phyloP scores from a whole-genome alignment of 2,888 invertebrate species.

The Phania funesta region DNA sequence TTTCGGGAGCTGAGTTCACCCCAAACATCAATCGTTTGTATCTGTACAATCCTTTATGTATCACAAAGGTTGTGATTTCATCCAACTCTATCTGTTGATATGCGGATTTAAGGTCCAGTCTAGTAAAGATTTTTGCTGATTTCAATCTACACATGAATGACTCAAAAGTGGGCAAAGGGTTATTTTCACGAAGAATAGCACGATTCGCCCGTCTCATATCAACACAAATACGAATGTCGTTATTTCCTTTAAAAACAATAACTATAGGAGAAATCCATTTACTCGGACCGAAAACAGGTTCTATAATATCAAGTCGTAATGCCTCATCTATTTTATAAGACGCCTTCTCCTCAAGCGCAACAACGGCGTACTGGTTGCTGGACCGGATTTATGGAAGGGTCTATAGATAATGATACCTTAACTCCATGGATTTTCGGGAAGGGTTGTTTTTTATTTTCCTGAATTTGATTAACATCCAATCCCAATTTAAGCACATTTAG shows the following conservation, averaged over 20 bases:
- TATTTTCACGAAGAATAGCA: conserved; percentile 46
- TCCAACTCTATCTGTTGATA: conserved; percentile 71
- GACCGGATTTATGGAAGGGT: conserved; percentile 68
- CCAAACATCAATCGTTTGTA: conserved; percentile 77
- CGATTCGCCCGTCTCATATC: conserved; percentile 47
- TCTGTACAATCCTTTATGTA: conserved; percentile 67
- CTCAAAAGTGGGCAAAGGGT: conserved; percentile 71
- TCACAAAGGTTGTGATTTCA: conserved; percentile 61
- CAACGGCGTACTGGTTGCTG: conserved; percentile 71
- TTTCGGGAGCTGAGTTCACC: conserved; percentile 72
- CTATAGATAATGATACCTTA: conserved; percentile 46
- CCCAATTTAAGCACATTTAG: conserved; percentile 62
- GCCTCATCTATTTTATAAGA: conserved; percentile 65
- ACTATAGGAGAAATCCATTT: conserved; percentile 73
- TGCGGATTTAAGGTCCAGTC: conserved; percentile 73
- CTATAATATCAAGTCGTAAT: conserved; percentile 59
- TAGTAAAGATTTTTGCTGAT: conserved; percentile 69
- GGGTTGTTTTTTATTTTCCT: conserved; percentile 26
- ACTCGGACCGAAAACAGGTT: conserved; percentile 54
- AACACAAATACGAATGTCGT: conserved; percentile 42
- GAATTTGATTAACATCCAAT: conserved; percentile 30
- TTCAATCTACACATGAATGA: conserved; percentile 68
- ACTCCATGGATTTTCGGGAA: conserved; percentile 72
- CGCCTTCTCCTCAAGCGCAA: conserved; percentile 69
- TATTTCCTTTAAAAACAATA: conserved; percentile 52